phyloP scores from a whole-genome alignment of 2,888 invertebrate species.

The Plebejus argus region DNA sequence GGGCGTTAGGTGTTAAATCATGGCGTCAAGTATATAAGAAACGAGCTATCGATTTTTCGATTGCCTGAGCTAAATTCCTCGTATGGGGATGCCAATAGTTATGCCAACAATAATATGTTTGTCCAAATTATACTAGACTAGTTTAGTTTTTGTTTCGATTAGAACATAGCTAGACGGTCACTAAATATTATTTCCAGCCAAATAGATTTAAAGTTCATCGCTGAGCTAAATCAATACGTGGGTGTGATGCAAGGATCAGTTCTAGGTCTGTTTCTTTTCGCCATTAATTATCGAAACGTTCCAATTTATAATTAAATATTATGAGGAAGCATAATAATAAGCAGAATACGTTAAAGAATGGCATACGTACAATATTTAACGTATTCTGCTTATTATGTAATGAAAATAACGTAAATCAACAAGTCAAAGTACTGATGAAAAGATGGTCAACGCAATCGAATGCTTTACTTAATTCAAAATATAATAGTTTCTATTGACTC shows the following conservation, averaged over 20 bases:
- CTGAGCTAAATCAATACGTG: background rate
- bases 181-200: background rate
- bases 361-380: background rate
- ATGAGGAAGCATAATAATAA: background rate
- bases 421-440: background rate
- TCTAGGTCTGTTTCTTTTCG: background rate
- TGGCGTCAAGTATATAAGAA: background rate
- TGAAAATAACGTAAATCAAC: background rate
- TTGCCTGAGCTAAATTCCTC: background rate
- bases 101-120: background rate
- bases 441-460: background rate
- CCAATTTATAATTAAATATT: background rate
- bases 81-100: background rate
- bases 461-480: background rate
- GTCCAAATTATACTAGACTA: background rate
- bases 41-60: background rate
- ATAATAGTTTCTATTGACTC: conserved; percentile 2
- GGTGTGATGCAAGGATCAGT: background rate
- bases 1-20: too few species aligned
- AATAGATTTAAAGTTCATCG: background rate
- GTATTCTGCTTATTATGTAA: background rate
- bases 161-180: conserved; percentile 5
- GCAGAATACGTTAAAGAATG: too few species aligned
- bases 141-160: background rate
- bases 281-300: background rate